phyloP scores from a whole-genome alignment of 2,113 vertebrate genomes.

The Carlito syrichta region DNA sequence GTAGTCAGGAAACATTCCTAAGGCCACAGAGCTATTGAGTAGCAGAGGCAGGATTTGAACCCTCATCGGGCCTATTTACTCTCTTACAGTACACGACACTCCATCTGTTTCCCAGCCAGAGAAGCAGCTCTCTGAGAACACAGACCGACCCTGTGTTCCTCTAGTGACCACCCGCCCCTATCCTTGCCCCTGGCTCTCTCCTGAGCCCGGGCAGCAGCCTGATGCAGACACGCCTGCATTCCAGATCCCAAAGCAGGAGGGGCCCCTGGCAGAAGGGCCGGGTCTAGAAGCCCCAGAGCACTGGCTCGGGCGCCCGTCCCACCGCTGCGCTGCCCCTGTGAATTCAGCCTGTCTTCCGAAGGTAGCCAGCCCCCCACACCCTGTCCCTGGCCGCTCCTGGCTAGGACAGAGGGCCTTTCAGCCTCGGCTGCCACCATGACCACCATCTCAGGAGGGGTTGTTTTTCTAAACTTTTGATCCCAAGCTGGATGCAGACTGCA shows the following conservation, averaged over 20 bases:
- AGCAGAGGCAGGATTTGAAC: neutral
- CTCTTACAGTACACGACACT: too few relatives aligned
- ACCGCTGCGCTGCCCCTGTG: neutral
- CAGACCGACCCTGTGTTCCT: neutral
- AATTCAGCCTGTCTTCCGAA: neutral
- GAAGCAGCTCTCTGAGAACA: neutral
- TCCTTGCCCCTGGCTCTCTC: too few relatives aligned
- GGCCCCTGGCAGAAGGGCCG: rapidly evolving
- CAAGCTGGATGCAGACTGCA: conserved; percentile 68
- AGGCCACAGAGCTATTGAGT: neutral
- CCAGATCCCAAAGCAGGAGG: neutral
- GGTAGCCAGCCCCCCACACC: neutral
- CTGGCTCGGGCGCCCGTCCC: neutral
- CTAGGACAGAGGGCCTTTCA: conserved; percentile 35
- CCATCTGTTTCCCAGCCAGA: neutral
- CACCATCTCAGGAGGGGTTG: conserved; percentile 39
- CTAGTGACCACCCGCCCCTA: neutral
- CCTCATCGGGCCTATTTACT: neutral
- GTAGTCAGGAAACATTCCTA: neutral
- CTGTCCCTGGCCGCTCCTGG: neutral
- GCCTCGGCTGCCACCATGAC: neutral
- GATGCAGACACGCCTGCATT: neutral
- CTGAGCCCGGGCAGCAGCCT: neutral
- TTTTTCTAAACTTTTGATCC: conserved; percentile 81
- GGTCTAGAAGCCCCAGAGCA: neutral